Conservation (phyloP, 1,140 invertebrate genomes). For the Nomia melanderi region DNA sequence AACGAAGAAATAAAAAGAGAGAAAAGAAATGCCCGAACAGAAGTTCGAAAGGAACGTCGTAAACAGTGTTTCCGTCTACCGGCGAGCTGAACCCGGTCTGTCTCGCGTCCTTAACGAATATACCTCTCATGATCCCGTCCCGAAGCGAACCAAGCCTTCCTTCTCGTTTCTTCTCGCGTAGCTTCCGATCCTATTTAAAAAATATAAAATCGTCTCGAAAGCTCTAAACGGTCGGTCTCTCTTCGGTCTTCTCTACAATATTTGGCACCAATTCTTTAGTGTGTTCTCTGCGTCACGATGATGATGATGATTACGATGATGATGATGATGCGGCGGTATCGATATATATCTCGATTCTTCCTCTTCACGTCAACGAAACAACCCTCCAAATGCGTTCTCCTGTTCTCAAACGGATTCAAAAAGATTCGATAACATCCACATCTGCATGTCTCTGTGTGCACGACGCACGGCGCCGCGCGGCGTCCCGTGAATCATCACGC, state of each 20-base stretch:
- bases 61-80: neutral
- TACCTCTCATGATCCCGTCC: neutral
- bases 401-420: neutral
- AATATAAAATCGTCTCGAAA: constrained; percentile 10
- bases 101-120: neutral
- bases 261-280: constrained; percentile 2
- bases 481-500: neutral
- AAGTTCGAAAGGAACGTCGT: neutral
- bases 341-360: neutral
- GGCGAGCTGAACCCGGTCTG: neutral
- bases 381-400: neutral
- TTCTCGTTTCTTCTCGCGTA: neutral
- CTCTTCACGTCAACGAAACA: neutral
- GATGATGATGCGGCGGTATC: too few species aligned
- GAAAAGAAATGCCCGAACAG: neutral
- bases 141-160: neutral
- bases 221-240: neutral
- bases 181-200: neutral
- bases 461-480: too few species aligned
- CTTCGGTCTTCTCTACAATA: neutral
- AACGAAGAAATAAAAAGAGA: too few species aligned
- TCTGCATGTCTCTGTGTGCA: too few species aligned
- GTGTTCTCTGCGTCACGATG: neutral
- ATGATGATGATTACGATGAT: too few species aligned
- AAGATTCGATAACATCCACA: neutral